Percentiles rank a stretch among this genome's conserved stretches.
These are phyloP conservation scores for Pristiophorus japonicus DNA, from an alignment of 2,113 vertebrate species.

Conservation along the genomic window DNA sequence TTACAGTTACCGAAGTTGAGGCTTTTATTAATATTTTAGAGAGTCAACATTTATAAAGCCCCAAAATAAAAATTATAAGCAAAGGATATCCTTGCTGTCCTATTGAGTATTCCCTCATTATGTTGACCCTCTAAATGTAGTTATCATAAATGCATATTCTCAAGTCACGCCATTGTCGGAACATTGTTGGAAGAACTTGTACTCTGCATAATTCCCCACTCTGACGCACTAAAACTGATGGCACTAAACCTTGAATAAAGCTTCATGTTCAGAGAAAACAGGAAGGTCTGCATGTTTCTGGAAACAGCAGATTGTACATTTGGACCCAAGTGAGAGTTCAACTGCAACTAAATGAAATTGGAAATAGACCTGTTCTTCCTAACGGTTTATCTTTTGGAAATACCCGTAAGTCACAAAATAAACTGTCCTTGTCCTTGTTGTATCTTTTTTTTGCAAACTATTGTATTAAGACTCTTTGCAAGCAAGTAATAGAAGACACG, in stretches of 20 bases:
- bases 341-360: not conserved
- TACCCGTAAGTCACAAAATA: not conserved
- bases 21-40: not conserved
- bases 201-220: not conserved
- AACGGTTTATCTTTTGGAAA: slow-evolving; percentile 11
- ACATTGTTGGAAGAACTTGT: not conserved
- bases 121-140: too few relatives aligned
- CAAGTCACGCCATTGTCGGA: not conserved
- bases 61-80: too few relatives aligned
- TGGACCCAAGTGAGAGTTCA: not conserved
- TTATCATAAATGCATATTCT: not conserved
- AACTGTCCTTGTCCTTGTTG: not conserved
- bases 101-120: not conserved
- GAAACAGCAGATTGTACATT: not conserved
- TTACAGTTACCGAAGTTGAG: not conserved
- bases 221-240: not conserved
- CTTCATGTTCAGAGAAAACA: not conserved
- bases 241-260: not conserved
- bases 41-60: not conserved
- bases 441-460: not conserved
- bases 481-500: not conserved
- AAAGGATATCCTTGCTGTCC: not conserved
- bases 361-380: not conserved
- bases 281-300: slow-evolving; percentile 12
- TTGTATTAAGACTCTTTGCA: not conserved